These are phyloP conservation scores for Caenorhabditis panamensis DNA, from an alignment of 2,888 invertebrate species.

Conservation along the genomic window DNA sequence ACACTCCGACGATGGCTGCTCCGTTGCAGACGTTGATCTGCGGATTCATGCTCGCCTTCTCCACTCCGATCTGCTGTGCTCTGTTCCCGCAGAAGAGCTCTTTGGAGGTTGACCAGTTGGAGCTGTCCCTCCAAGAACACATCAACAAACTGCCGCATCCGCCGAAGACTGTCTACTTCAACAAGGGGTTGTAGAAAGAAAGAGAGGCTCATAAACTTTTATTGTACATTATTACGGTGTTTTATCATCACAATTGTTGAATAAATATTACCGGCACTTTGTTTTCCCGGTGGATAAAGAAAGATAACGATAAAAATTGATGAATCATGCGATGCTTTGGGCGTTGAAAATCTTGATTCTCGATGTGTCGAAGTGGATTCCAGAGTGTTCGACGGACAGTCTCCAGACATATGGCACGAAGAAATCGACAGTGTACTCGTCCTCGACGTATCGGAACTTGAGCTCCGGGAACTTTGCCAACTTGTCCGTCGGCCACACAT, in stretches of 20 bases:
- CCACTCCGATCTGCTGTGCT: constrained; percentile 96
- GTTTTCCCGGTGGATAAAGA: constrained; percentile 21
- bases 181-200: constrained; percentile 89
- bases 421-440: constrained; percentile 98
- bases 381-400: constrained; percentile 82
- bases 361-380: constrained; percentile 84
- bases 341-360: constrained; percentile 81
- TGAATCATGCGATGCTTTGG: constrained; percentile 46
- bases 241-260: constrained; percentile 48
- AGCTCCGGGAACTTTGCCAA: constrained; percentile 98
- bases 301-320: too few relatives aligned
- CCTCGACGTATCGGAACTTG: constrained; percentile 97
- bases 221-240: constrained; percentile 57
- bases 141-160: constrained; percentile 85
- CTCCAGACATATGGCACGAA: constrained; percentile 99
- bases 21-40: constrained; percentile 70
- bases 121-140: constrained; percentile 86
- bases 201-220: constrained; percentile 17
- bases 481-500: constrained; percentile 94
- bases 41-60: constrained; percentile 87
- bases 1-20: constrained; percentile 61
- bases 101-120: constrained; percentile 85
- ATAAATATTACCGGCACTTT: constrained; percentile 41
- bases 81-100: constrained; percentile 89
- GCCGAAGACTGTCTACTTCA: constrained; percentile 87